These are phyloP conservation scores for Chalcis sispes DNA, from an alignment of 2,888 invertebrate genomes.

Conservation along the genomic window DNA sequence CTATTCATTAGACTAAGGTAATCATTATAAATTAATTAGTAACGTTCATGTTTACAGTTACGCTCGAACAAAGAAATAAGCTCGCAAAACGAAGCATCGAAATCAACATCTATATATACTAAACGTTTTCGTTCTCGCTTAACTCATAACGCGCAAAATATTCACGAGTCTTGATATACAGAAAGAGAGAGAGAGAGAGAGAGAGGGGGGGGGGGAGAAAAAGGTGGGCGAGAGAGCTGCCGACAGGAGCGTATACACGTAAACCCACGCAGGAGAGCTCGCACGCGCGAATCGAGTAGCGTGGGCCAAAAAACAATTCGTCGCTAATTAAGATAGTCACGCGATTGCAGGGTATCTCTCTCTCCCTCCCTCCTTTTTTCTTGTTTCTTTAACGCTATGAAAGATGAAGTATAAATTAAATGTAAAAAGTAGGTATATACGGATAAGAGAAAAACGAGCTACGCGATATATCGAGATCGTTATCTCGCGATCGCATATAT, in stretches of 20 bases:
- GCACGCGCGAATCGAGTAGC: conserved; percentile 58
- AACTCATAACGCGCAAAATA: background rate
- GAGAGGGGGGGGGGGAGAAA: background rate
- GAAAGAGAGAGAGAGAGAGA: too few relatives aligned
- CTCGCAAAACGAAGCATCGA: background rate
- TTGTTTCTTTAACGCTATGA: too few relatives aligned
- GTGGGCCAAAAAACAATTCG: conserved; percentile 72
- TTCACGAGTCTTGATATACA: too few relatives aligned
- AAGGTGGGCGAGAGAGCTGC: conserved; percentile 33
- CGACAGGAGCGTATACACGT: background rate
- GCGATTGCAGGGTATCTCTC: conserved; percentile 61
- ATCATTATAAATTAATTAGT: too few relatives aligned
- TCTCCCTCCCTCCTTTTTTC: too few relatives aligned
- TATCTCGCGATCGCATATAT: conserved; percentile 29
- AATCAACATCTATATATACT: conserved; percentile 18
- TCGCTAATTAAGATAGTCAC: conserved; percentile 74
- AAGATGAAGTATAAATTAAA: too few relatives aligned
- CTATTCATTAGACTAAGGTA: too few relatives aligned
- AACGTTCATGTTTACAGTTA: too few relatives aligned
- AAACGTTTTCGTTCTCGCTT: background rate
- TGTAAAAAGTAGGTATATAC: too few relatives aligned
- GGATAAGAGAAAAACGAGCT: background rate
- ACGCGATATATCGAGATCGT: conserved; percentile 6
- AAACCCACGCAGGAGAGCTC: conserved; percentile 7
- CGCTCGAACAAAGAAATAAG: background rate